Evolutionary conservation across 2,797 vertebrate species (phyloP), one percentile per base, ranked within the genome.

Genomic region (Rachycentron canadum): DNA sequence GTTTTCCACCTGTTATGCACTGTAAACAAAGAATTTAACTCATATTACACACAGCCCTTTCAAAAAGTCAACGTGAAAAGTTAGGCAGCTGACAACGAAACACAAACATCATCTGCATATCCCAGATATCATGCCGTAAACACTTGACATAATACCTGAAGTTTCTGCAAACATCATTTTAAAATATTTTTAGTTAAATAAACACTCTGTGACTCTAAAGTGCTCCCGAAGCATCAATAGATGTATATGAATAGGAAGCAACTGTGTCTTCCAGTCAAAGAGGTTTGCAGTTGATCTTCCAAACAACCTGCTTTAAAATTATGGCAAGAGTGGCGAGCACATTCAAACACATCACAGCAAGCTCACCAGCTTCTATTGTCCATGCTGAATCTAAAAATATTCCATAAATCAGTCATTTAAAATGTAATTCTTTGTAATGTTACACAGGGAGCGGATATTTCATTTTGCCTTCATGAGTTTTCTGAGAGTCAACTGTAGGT

Each of bases 401-500:
- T 26, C 65, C 30, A 34, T n/a, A 19, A 66, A 59, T 57, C 3
- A 26, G 49, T 36, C 16, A 49, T 26, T 77, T 45, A 47, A 78
- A 81, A 74, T 3, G 0, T 8, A 40, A 45, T 23, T 32, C 11
- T 43, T 68, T 36, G 26, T 36, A 25, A 26, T 52, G 21, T 43
- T 78, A 28, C n/a, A 43, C 25, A 49, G 9, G 19, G 19, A 47
- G 21, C 25, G 47, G 16, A 43, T 11, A 1, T 64, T 28, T 69
- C 8, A n/a, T 25, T 62, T 53, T 57, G 43, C 58, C 43, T 41
- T 61, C 49, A 45, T 83, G 47, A 28, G 67, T 55, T 73, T 69
- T 81, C 68, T 71, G 38, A 66, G 55, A 73, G 38, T 86, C 34
- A 81, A 84, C 93, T 93, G 91, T 85, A 93, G 92, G 88, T 94